A percentile compares a stretch with the other conserved stretches of the same genome.
phyloP scores from a whole-genome alignment of 2,888 invertebrate genomes.

The Xestia ashworthii region DNA sequence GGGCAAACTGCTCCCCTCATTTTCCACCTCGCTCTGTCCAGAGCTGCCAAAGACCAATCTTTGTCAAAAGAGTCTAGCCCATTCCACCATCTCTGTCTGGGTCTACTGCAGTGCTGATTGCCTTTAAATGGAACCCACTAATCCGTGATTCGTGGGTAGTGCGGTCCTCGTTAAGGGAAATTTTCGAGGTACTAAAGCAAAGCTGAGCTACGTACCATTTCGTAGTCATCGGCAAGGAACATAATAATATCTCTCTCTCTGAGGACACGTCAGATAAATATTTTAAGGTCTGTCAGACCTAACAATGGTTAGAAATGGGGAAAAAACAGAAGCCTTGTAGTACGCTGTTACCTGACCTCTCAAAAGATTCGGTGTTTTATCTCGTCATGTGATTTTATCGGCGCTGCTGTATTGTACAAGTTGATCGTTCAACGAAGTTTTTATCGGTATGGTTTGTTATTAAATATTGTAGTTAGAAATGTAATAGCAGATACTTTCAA shows the following conservation, averaged over 20 bases:
- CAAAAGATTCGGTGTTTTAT: constrained; percentile 44
- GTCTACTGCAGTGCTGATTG: not conserved
- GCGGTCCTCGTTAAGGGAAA: too few species aligned
- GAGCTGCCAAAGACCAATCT: not conserved
- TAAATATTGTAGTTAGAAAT: constrained; percentile 1
- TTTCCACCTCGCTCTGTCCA: not conserved
- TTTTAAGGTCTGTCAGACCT: constrained; percentile 8
- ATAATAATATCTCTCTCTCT: too few species aligned
- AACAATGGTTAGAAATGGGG: constrained; percentile 9
- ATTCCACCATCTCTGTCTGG: not conserved
- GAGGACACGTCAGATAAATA: not conserved
- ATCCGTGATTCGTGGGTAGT: too few species aligned
- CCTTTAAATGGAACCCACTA: not conserved
- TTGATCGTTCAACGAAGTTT: constrained; percentile 25
- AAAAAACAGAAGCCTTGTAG: constrained; percentile 50
- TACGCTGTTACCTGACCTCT: constrained; percentile 45
- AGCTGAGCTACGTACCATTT: too few species aligned
- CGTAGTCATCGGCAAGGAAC: too few species aligned
- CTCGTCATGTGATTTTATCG: constrained; percentile 53
- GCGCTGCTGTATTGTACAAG: not conserved
- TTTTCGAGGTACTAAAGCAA: too few species aligned
- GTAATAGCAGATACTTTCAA: not conserved
- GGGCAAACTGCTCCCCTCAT: not conserved
- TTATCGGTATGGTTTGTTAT: constrained; percentile 19
- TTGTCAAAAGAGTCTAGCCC: not conserved